Evolutionary conservation across 2,113 vertebrate genomes (phyloP).

Genomic region (Cygnus atratus): DNA sequence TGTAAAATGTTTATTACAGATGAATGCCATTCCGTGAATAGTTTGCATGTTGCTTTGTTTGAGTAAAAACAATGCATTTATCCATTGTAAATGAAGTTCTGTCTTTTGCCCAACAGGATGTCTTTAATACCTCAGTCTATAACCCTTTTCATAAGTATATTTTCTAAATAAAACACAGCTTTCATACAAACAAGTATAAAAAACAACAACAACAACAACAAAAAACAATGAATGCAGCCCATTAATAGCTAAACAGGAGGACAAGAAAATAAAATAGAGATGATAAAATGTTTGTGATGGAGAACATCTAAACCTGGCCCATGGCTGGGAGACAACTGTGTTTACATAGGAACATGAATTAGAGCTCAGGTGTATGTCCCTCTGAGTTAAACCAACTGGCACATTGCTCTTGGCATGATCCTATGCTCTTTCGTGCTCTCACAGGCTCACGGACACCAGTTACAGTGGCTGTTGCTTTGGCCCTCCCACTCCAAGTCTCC

Average conservation of each 20-base stretch:
- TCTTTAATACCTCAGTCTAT: background rate
- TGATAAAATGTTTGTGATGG: background rate
- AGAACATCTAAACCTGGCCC: background rate
- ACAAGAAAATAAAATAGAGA: background rate
- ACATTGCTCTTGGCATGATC: background rate
- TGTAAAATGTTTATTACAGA: conserved; percentile 25
- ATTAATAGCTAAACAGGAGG: background rate
- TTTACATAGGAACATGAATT: background rate
- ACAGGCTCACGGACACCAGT: background rate
- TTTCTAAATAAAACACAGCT: background rate
- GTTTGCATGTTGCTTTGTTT: background rate
- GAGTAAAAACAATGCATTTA: background rate
- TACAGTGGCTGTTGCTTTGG: background rate
- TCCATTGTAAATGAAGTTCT: background rate
- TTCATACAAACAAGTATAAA: background rate
- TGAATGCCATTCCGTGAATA: conserved; percentile 45
- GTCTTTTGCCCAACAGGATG: background rate
- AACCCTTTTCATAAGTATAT: background rate
- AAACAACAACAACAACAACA: background rate
- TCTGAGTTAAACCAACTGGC: background rate
- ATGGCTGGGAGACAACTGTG: background rate
- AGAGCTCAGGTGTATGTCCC: background rate
- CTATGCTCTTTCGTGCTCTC: background rate
- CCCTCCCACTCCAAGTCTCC: background rate
- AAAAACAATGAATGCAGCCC: background rate